Conservation (phyloP, 1,140 invertebrate species). For the Frieseomelitta varia region DNA sequence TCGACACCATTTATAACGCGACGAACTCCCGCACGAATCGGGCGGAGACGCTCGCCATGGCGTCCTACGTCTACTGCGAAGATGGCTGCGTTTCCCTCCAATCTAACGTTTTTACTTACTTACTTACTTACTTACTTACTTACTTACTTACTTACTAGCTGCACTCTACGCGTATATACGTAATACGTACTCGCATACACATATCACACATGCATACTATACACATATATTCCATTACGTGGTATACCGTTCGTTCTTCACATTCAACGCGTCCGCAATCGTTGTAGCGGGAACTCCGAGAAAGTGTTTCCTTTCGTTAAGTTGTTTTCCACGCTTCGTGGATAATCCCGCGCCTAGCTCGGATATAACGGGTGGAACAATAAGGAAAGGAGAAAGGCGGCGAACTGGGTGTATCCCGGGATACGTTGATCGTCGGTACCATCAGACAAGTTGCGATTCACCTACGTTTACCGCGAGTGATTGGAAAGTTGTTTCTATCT, state of each 20-base stretch:
- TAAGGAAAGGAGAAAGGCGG: slow-evolving; percentile 13
- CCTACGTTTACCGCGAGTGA: neutral
- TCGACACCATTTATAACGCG: slow-evolving; percentile 29
- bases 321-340: slow-evolving; percentile 68
- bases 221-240: neutral
- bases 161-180: neutral
- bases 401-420: neutral
- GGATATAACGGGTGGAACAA: slow-evolving; percentile 22
- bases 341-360: slow-evolving; percentile 54
- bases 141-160: neutral
- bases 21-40: slow-evolving; percentile 48
- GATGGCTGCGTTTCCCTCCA: slow-evolving; percentile 7
- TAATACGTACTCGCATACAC: too few species aligned
- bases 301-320: slow-evolving; percentile 73
- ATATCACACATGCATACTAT: too few species aligned
- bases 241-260: slow-evolving; percentile 32
- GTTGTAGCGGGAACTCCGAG: slow-evolving; percentile 63
- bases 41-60: neutral
- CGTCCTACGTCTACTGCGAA: slow-evolving; percentile 12
- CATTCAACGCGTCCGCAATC: slow-evolving; percentile 8
- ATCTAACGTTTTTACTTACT: neutral
- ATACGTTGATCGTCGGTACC: neutral
- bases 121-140: too few species aligned
- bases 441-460: neutral
- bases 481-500: neutral